Evolutionary conservation across 2,797 vertebrate genomes (phyloP).

Genomic region (Trichosurus vulpecula): DNA sequence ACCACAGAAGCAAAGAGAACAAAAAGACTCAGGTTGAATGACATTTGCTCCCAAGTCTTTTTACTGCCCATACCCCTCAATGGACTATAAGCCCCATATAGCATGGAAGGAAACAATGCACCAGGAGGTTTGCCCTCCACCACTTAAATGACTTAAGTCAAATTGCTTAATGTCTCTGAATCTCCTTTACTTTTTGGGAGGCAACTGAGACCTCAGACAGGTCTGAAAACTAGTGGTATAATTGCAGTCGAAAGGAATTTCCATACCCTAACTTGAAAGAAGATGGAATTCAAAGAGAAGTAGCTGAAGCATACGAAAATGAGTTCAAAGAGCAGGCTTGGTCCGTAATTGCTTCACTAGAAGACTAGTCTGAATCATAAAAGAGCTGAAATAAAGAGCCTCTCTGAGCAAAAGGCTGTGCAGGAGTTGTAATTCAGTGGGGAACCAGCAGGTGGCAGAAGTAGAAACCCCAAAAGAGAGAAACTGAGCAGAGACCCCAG

Average conservation of each 20-base stretch:
- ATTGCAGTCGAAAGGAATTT: not conserved
- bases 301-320: not conserved
- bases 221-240: not conserved
- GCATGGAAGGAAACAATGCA: not conserved
- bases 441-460: not conserved
- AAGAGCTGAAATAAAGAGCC: not conserved
- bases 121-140: not conserved
- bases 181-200: not conserved
- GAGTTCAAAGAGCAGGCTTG: not conserved
- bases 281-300: not conserved
- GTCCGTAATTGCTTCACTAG: not conserved
- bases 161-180: not conserved
- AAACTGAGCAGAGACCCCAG: not conserved
- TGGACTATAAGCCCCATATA: not conserved
- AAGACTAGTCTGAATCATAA: not conserved
- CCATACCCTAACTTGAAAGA: not conserved
- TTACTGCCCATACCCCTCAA: not conserved
- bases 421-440: not conserved
- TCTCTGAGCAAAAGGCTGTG: not conserved
- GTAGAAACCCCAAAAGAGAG: not conserved
- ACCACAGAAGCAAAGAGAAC: not conserved
- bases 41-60: not conserved
- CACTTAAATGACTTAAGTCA: not conserved
- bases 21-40: not conserved
- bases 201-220: not conserved